Conservation (phyloP, 2,113 vertebrate species). For the Terrapene triunguis region DNA sequence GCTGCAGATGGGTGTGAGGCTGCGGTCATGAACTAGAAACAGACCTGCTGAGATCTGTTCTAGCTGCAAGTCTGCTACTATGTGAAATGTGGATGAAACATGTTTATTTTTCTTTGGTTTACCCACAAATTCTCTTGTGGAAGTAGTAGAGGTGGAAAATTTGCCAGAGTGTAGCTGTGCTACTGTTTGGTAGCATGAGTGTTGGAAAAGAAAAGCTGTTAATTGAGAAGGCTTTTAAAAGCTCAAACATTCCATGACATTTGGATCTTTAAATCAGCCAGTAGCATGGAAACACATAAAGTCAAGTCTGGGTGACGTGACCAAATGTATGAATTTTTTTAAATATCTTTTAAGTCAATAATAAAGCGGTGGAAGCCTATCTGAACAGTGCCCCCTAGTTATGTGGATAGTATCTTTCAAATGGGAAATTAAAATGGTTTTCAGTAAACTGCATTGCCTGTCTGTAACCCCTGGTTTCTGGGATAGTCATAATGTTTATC, state of each 20-base stretch:
- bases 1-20: neutral
- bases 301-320: neutral
- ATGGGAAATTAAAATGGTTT: neutral
- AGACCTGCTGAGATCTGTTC: neutral
- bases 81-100: neutral
- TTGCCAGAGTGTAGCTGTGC: neutral
- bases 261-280: neutral
- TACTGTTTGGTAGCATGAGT: neutral
- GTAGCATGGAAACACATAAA: neutral
- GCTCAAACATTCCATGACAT: neutral
- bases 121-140: neutral
- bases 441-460: neutral
- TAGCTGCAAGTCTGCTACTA: neutral
- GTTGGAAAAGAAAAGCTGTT: neutral
- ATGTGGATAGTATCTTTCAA: neutral
- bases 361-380: neutral
- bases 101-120: neutral
- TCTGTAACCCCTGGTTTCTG: neutral
- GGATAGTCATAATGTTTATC: neutral
- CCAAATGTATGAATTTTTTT: neutral
- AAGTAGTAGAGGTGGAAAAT: neutral
- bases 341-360: neutral
- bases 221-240: neutral
- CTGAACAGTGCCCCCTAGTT: accelerated
- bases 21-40: neutral